Evolutionary conservation across 2,797 vertebrate genomes (phyloP), one percentile per base, ranked within the genome.

Genomic region (Hoplostethus mediterraneus): DNA sequence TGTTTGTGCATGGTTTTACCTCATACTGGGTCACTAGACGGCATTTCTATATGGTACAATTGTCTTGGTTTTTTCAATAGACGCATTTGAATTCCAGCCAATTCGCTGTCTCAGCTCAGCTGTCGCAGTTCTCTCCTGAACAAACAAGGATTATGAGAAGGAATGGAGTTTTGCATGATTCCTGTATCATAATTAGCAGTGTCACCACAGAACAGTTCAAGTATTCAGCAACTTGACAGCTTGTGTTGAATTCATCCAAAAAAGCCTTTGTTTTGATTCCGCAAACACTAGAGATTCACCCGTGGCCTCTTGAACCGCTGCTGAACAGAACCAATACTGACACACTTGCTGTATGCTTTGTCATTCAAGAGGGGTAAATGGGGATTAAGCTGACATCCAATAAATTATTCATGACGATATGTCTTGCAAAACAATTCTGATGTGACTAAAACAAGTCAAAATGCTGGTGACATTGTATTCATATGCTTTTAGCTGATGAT

Each of bases 341-440:
- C 65, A 75, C 42, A 2, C 38, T 69, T 21, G 53, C 63, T 71
- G 65, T 61, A 67, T 56, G 51, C 69, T 68, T 82, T 90, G 79
- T 89, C 82, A 89, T 87, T 85, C 83, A 45, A 61, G 53, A 81
- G 80, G 83, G 77, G 82, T 83, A 84, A 83, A 77, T 55, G 62
- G 61, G 85, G 79, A 87, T 91, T 89, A 88, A 79, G 68, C 63
- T 85, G 87, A 82, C 75, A 79, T 83, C 82, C 77, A 75, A 91
- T 93, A 79, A 88, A 92, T 91, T 78, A 90, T 92, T 91, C 87
- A 91, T 86, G 51, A 77, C 58, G 54, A 66, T 77, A 73, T 82
- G 71, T 90, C 75, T 81, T 68, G 68, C 74, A 86, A 64, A 88
- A 84, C 79, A 84, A 74, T 53, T 82, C 72, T 86, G 89, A 78